phyloP scores from a whole-genome alignment of 2,888 invertebrate species.

The Apocheima hispidaria region DNA sequence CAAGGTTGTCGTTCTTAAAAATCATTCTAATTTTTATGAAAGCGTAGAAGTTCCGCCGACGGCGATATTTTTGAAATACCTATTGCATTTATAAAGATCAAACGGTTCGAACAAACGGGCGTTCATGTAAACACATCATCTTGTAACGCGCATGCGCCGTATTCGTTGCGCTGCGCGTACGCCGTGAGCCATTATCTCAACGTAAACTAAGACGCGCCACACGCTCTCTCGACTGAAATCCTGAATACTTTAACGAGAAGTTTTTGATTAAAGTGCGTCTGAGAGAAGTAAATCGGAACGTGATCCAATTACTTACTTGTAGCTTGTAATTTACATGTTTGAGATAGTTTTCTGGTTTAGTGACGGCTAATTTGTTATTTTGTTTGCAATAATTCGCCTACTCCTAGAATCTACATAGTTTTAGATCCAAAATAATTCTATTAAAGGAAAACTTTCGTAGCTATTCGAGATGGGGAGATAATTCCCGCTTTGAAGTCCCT shows the following conservation, averaged over 20 bases:
- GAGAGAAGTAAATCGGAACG: conserved; percentile 28
- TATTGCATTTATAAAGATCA: conserved; percentile 86
- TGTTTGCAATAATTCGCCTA: too few species aligned
- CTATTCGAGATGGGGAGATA: too few species aligned
- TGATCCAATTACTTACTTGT: conserved; percentile 28
- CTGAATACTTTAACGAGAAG: conserved; percentile 38
- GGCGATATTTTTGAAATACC: conserved; percentile 83
- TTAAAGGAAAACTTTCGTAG: too few species aligned
- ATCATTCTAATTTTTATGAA: conserved; percentile 81
- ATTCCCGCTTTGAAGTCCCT: too few species aligned
- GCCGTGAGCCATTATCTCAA: conserved; percentile 59
- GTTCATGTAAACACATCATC: conserved; percentile 82
- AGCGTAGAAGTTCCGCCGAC: conserved; percentile 71
- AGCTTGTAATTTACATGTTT: conserved; percentile 21
- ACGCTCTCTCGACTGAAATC: conserved; percentile 31
- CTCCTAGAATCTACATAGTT: too few species aligned
- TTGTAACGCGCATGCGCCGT: conserved; percentile 46
- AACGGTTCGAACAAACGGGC: conserved; percentile 80
- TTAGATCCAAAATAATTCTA: too few species aligned
- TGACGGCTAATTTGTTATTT: background rate
- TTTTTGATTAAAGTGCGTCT: conserved; percentile 36
- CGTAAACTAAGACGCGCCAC: conserved; percentile 48
- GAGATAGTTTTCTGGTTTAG: conserved; percentile 18
- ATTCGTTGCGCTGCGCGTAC: conserved; percentile 50
- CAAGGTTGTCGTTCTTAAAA: conserved; percentile 83